Percentiles rank a stretch among this genome's conserved stretches.
Evolutionary conservation across 2,888 invertebrate genomes (phyloP).

Genomic region (Sipha maydis): DNA sequence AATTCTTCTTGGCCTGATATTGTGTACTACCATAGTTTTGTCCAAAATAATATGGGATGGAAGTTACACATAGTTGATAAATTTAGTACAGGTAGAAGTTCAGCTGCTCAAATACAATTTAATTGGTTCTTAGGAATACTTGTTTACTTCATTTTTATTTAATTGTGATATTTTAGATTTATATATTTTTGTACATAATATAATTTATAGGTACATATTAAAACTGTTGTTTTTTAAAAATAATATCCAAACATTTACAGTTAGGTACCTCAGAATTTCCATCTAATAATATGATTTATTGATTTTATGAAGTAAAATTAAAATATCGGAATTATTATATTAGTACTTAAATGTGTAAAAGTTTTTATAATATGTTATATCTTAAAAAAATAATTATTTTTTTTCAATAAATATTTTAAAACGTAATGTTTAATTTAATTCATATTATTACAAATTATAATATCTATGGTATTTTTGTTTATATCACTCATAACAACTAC

Average conservation of each 20-base stretch:
- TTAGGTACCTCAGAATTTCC: not conserved
- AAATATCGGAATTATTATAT: not conserved
- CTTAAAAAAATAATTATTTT: too few species aligned
- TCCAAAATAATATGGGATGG: slow-evolving; percentile 94
- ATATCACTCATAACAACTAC: slow-evolving; percentile 11
- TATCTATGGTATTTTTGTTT: not conserved
- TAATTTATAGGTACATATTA: slow-evolving; percentile 8
- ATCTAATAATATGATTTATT: not conserved
- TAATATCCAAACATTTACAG: not conserved
- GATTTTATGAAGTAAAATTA: not conserved
- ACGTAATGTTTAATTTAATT: not conserved
- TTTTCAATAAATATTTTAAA: not conserved
- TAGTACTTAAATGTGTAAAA: not conserved
- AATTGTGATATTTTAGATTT: slow-evolving; percentile 45
- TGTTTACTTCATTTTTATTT: slow-evolving; percentile 29
- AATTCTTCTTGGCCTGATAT: slow-evolving; percentile 91
- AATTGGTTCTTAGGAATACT: slow-evolving; percentile 43
- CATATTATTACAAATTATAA: not conserved
- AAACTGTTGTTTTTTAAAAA: not conserved
- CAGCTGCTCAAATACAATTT: slow-evolving; percentile 48
- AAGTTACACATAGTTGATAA: slow-evolving; percentile 90
- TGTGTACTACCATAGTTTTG: slow-evolving; percentile 93
- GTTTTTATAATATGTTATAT: not conserved
- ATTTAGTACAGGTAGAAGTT: slow-evolving; percentile 67
- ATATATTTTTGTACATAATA: slow-evolving; percentile 39